Percentiles rank a stretch among this genome's conserved stretches.
These are phyloP conservation scores for Cataglyphis livida DNA, from an alignment of 2,888 invertebrate genomes.

Conservation along the genomic window DNA sequence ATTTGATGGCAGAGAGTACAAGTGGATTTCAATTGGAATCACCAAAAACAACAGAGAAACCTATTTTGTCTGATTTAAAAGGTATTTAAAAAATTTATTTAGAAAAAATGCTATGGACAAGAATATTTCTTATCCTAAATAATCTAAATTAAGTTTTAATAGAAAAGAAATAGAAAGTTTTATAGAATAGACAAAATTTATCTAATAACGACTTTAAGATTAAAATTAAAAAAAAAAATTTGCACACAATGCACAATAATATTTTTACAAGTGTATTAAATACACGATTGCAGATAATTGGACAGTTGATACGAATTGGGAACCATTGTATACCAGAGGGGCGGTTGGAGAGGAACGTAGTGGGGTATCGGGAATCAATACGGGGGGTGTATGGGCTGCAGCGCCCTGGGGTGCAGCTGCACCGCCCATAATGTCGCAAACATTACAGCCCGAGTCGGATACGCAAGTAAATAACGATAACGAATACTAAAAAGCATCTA, in stretches of 20 bases:
- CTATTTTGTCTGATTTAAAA: conserved; percentile 52
- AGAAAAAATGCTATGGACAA: conserved; percentile 57
- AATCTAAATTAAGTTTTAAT: background rate
- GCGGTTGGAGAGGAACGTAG: conserved; percentile 84
- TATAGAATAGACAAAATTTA: background rate
- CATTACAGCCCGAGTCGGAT: conserved; percentile 76
- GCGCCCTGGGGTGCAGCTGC: conserved; percentile 84
- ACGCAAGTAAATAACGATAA: conserved; percentile 72
- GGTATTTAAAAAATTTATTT: conserved; percentile 12
- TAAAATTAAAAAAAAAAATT: background rate
- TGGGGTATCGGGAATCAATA: conserved; percentile 84
- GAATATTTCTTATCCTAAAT: background rate
- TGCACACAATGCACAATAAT: background rate
- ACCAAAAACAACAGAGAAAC: conserved; percentile 77
- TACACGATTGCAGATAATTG: conserved; percentile 79
- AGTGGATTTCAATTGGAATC: conserved; percentile 75
- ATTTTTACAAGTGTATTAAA: conserved; percentile 3
- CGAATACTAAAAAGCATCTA: background rate
- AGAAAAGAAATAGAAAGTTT: too few relatives aligned
- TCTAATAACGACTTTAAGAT: background rate
- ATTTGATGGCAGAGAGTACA: conserved; percentile 74
- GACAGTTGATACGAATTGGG: conserved; percentile 84
- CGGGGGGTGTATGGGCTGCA: conserved; percentile 85
- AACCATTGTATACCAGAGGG: conserved; percentile 82
- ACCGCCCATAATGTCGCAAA: conserved; percentile 78